Base-by-base conservation (phyloP, 2,797 vertebrate species). In the Clarias laeviceps region DNA sequence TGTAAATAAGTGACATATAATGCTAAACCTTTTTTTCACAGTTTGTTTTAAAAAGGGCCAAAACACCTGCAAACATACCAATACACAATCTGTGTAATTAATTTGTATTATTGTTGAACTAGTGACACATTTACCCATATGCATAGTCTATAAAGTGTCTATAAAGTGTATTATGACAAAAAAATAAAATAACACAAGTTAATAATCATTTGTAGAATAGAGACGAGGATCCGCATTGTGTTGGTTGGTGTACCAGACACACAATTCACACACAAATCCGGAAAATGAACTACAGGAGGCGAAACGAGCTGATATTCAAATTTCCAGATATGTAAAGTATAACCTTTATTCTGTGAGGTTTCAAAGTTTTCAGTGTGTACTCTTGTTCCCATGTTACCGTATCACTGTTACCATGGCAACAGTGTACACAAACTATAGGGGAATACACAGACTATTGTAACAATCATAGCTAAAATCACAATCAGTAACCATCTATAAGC, bases 391-490 rank as follows among this genome's bases (percentile, higher is more conserved):
- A 79, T 14, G 32, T 32, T 57, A 57, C 14, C 11, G 12, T 79
- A 34, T 62, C 56, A 79, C 32, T 61, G 76, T 79, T 79, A 37
- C 32, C 57, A 62, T 24, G 76, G 76, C 76, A 79, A 62, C 76
- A 62, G 57, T 17, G 57, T n/a, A 79, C 32, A 79, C 57, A 79
- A 79, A 79, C 57, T 62, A 62, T 62, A 79, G 22, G 57, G 74
- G 56, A 78, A 61, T 61, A 59, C 74, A 59, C 56, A 34, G 76
- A 17, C 32, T 79, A 62, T n/a, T 79, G 57, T 79, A 15, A 14
- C 3, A n/a, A n/a, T 79, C 57, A 0, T 40, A 57, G 34, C 57
- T 62, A 40, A 77, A 61, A 15, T 62, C 32, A n/a, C 76, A 61
- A 62, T 37, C 20, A 17, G 11, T 50, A 50, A 50, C 45, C 45